phyloP scores from a whole-genome alignment of 53 echinoderm and acorn worm genomes.

The Astropecten irregularis region DNA sequence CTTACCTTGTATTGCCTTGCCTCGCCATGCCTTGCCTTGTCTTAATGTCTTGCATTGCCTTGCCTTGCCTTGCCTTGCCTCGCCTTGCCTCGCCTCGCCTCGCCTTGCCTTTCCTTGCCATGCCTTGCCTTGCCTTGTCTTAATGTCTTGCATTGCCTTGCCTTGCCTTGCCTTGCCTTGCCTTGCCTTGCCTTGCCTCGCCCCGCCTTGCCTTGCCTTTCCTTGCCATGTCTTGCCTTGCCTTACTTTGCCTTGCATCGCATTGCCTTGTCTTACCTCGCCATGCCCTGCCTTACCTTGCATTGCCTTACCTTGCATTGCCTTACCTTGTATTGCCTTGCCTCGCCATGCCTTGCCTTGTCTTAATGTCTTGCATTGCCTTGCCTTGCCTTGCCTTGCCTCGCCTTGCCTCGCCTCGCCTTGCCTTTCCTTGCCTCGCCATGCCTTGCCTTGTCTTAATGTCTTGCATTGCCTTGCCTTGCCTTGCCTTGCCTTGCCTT shows the following conservation, averaged over 20 bases:
- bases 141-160: slow-evolving; percentile 11
- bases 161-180: slow-evolving; percentile 9
- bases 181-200: too few species aligned
- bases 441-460: slow-evolving; percentile 10
- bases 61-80: slow-evolving; percentile 14
- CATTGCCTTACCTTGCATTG: too few species aligned
- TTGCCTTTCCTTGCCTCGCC: not conserved
- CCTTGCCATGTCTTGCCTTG: too few species aligned
- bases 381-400: slow-evolving; percentile 5
- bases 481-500: slow-evolving; percentile 12
- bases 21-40: too few species aligned
- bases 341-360: too few species aligned
- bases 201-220: too few species aligned
- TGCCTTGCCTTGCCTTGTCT: slow-evolving; percentile 22
- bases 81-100: slow-evolving; percentile 11
- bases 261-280: too few species aligned
- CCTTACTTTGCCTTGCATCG: too few species aligned
- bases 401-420: not conserved
- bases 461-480: not conserved
- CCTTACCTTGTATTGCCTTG: too few species aligned
- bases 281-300: too few species aligned
- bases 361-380: too few species aligned
- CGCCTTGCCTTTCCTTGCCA: slow-evolving; percentile 8
- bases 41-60: not conserved
- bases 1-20: not conserved